A percentile compares a stretch with the other conserved stretches of the same genome.
phyloP scores from a whole-genome alignment of 2,888 invertebrate genomes.

The Erebia ligea region DNA sequence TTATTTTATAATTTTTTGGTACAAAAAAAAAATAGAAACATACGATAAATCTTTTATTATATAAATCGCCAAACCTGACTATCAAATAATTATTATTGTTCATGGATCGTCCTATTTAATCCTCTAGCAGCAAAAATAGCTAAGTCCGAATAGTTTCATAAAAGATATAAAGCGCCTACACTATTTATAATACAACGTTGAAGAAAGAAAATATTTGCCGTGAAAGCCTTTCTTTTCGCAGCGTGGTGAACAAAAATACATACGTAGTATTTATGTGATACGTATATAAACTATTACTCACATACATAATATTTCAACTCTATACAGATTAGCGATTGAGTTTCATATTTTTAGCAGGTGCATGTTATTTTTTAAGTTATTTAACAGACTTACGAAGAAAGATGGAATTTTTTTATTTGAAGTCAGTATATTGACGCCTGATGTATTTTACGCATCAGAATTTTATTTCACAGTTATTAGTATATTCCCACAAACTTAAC shows the following conservation, averaged over 20 bases:
- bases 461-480: slow-evolving; percentile 3
- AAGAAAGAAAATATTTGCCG: slow-evolving; percentile 4
- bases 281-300: background rate
- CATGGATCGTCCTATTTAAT: too few species aligned
- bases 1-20: too few species aligned
- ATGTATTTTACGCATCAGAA: background rate
- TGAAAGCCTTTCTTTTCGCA: slow-evolving; percentile 14
- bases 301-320: background rate
- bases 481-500: background rate
- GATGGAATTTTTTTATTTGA: background rate
- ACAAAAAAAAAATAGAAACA: too few species aligned
- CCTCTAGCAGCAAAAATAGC: too few species aligned
- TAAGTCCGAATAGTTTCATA: too few species aligned
- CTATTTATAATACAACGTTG: background rate
- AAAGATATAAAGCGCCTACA: background rate
- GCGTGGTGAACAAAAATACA: background rate
- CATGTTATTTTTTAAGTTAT: background rate
- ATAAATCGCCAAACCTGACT: too few species aligned
- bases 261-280: background rate
- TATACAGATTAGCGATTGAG: background rate
- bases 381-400: background rate
- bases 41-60: too few species aligned
- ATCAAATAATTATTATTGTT: too few species aligned
- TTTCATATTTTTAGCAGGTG: too few species aligned
- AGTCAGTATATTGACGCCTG: background rate